Evolutionary conservation across 2,113 vertebrate species (phyloP).

Genomic region (Rattus rattus): DNA sequence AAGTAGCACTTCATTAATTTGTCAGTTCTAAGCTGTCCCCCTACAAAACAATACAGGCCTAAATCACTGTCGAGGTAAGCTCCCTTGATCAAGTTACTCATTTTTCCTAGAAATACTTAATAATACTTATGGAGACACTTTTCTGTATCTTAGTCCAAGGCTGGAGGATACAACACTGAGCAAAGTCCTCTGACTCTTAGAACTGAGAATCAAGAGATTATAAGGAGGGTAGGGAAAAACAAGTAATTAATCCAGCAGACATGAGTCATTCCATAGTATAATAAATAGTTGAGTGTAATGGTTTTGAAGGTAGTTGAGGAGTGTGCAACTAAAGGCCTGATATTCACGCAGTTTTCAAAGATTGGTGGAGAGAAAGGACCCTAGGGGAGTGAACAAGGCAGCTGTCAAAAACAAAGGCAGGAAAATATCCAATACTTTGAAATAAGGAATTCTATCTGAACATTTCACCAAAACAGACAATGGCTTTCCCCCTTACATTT

Average conservation of each 20-base stretch:
- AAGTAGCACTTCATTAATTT: neutral
- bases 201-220: constrained; percentile 12
- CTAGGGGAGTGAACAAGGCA: neutral
- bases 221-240: neutral
- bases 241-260: neutral
- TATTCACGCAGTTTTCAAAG: neutral
- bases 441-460: neutral
- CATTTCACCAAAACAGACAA: neutral
- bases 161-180: neutral
- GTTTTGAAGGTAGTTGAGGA: neutral
- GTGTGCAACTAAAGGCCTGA: neutral
- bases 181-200: neutral
- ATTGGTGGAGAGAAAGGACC: neutral
- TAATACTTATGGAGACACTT: constrained; percentile 10
- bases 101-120: constrained; percentile 13
- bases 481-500: neutral
- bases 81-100: neutral
- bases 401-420: constrained; percentile 2
- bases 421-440: neutral
- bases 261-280: neutral
- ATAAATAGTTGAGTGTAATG: neutral
- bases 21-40: neutral
- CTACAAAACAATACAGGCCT: neutral
- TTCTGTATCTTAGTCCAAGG: neutral
- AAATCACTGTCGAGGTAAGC: neutral